Base-by-base conservation (phyloP, 2,888 invertebrate species). In the Heteropelma amictum region DNA sequence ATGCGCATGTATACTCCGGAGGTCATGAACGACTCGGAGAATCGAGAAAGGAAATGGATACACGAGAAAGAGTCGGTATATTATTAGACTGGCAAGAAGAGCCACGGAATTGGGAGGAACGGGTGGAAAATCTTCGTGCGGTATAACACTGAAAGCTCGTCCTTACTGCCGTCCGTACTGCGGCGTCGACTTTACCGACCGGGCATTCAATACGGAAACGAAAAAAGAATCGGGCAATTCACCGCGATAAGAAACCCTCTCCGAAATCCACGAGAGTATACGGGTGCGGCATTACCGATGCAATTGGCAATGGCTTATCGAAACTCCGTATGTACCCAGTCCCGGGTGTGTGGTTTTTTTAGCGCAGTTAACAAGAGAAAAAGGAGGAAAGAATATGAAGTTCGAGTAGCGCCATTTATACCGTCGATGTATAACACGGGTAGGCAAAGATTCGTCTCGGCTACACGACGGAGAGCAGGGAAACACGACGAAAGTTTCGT, bases 221-320 rank as follows among this genome's bases (percentile, higher is more conserved):
- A 12, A 2, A 23, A 17, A 38, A 38, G 49, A 35, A 12, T 21
- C 12, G 14, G 49, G 10, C 40, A 51, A 68, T 60, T 51, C 60
- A 7, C 30, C 17, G n/a, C n/a, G 61, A 51, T 56, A 23, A 38
- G 72, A 54, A 56, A 68, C 49, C 61, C 35, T 12, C 8, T n/a
- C 23, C n/a, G 23, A 61, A 42, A 26, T 35, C 30, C n/a, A n/a
- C n/a, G n/a, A n/a, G n/a, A n/a, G 33, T 19, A 19, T 23, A 21
- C 30, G 12, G 47, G 33, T 23, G 53, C 35, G 17, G 17, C 63
- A 56, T 71, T 71, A 56, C 67, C 35, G 12, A 67, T 72, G 47
- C 67, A 69, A 74, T 74, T 64, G 47, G 69, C 58, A 54, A 53
- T 69, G 73, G 42, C 64, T 74, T 73, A 63, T 69, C 63, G 51